Evolutionary conservation across 2,888 invertebrate genomes (phyloP), one percentile per base, ranked within the genome.

Genomic region (Limnephilus rhombicus): DNA sequence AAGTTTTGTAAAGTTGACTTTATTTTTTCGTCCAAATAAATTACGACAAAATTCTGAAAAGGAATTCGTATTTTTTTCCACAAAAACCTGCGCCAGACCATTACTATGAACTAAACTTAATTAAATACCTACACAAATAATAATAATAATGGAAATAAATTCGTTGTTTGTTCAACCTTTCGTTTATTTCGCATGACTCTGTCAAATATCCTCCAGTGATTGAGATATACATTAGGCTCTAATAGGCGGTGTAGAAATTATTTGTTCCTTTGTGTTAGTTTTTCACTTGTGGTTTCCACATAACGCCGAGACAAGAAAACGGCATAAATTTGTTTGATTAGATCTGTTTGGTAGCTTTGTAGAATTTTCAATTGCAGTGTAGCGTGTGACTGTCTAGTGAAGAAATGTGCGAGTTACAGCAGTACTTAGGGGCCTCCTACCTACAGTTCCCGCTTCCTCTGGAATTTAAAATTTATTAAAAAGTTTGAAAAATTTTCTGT

Each of bases 271-370:
- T 45, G 34, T 41, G n/a, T 37, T 41, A 41, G 85, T 85, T 85
- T 85, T 68, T 68, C 68, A 85, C 41, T 85, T 41, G 31, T n/a
- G 85, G 13, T 85, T 85, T 85, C 34, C 45, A 37, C 45, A 85
- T 15, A 41, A 85, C 85, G n/a, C 37, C 68, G 68, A 85, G 85
- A 45, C 85, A 85, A 41, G n/a, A 34, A 45, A 85, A 85, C 34
- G 11, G 45, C 41, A 85, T 85, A 85, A 85, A 91, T 82, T 88
- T 29, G 53, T 53, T 49, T 82, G 91, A 91, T 91, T 91, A 91
- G 88, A 91, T 88, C 91, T 91, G 87, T 91, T 68, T 81, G 87
- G 82, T 91, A 80, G 85, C 49, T 86, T 85, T 91, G 91, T 86
- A 91, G 37, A 82, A 88, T 37, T 41, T 88, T 91, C 91, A 86